phyloP scores from a whole-genome alignment of 2,113 vertebrate species.

The Dicaeum eximium region DNA sequence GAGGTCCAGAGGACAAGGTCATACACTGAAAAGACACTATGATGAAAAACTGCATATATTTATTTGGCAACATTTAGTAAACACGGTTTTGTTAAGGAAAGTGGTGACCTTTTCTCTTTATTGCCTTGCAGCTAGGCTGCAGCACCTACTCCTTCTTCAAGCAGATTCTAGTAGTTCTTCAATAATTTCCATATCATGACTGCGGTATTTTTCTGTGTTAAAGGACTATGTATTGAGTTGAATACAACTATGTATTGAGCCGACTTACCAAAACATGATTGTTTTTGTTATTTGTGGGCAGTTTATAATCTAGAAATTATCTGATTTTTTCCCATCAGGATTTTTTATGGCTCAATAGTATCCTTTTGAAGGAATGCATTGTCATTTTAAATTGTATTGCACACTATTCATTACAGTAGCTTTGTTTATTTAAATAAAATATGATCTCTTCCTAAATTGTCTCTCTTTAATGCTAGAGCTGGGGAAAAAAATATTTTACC shows the following conservation, averaged over 20 bases:
- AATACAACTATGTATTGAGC: neutral
- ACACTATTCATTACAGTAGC: neutral
- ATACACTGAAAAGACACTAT: neutral
- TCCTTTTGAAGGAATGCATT: neutral
- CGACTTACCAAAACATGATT: neutral
- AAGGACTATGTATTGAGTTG: neutral
- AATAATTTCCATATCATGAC: neutral
- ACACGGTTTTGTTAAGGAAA: neutral
- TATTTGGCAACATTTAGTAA: neutral
- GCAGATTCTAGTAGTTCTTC: neutral
- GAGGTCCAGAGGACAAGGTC: neutral
- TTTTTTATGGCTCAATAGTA: neutral
- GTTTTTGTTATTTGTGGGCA: neutral
- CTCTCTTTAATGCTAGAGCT: neutral
- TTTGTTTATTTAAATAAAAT: neutral
- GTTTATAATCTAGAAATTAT: neutral
- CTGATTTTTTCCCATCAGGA: neutral
- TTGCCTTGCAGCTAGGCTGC: neutral
- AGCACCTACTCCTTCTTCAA: neutral
- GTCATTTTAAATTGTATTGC: neutral
- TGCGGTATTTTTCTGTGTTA: neutral
- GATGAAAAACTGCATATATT: neutral
- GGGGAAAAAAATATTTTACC: neutral
- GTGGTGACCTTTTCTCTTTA: neutral
- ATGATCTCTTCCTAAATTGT: neutral